phyloP scores from a whole-genome alignment of 2,888 invertebrate genomes.

The Latrodectus elegans region DNA sequence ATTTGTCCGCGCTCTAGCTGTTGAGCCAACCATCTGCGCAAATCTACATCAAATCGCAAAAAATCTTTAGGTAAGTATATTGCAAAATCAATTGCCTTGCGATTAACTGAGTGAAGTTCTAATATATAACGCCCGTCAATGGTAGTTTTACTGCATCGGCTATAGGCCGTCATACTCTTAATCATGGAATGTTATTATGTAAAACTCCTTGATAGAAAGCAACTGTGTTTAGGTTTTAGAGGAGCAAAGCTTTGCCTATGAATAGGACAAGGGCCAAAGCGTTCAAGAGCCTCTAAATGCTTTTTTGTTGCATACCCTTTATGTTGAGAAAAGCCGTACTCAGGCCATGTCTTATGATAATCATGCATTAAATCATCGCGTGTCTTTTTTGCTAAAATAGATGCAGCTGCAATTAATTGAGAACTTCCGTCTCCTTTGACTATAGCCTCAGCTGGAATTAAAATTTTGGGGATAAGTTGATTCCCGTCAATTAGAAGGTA shows the following conservation, averaged over 20 bases:
- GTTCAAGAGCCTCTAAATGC: background rate
- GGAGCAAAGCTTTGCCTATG: constrained; percentile 3
- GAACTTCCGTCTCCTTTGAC: background rate
- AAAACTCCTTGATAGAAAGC: too few species aligned
- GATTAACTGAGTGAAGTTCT: too few species aligned
- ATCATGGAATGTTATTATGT: too few species aligned
- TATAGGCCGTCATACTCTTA: too few species aligned
- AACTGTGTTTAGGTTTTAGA: background rate
- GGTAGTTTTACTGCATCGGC: too few species aligned
- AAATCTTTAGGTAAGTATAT: too few species aligned
- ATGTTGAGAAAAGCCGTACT: background rate
- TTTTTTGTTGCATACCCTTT: constrained; percentile 13
- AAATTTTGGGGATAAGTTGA: background rate
- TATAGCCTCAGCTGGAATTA: background rate
- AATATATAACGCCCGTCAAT: too few species aligned
- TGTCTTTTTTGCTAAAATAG: constrained; percentile 9
- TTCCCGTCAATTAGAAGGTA: constrained; percentile 1
- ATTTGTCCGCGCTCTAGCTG: too few species aligned
- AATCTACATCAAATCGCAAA: too few species aligned
- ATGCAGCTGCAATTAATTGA: background rate
- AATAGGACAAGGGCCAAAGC: background rate
- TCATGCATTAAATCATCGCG: background rate
- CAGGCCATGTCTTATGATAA: background rate
- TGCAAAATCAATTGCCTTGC: too few species aligned
- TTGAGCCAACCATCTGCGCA: too few species aligned